phyloP scores from a whole-genome alignment of 2,888 invertebrate species.

The Sarcophaga variegata region DNA sequence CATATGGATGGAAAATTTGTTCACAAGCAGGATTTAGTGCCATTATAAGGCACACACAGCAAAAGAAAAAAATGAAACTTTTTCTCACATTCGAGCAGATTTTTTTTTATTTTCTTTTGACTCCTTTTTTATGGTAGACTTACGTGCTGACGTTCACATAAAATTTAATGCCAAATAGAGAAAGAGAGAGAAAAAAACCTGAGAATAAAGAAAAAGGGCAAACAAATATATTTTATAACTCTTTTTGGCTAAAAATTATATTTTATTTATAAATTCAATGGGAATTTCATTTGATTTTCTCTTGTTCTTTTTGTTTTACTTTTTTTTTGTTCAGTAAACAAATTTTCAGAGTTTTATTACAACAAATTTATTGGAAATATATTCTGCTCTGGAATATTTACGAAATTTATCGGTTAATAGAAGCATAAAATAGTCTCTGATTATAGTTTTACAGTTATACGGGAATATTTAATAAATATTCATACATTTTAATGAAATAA shows the following conservation, averaged over 20 bases:
- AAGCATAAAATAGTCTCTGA: too few relatives aligned
- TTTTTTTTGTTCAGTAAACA: too few relatives aligned
- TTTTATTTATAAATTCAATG: conserved; percentile 12
- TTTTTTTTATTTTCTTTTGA: conserved; percentile 17
- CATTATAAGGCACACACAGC: background rate
- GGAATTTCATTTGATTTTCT: background rate
- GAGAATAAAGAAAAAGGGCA: background rate
- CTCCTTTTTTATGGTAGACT: conserved; percentile 30
- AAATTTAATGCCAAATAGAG: conserved; percentile 56
- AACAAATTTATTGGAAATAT: too few relatives aligned
- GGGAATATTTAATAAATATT: too few relatives aligned
- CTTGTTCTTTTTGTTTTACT: too few relatives aligned
- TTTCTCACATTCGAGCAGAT: conserved; percentile 26
- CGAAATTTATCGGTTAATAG: too few relatives aligned
- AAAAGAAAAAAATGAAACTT: background rate
- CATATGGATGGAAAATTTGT: conserved; percentile 32
- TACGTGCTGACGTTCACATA: conserved; percentile 57
- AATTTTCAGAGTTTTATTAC: too few relatives aligned
- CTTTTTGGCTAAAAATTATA: conserved; percentile 2
- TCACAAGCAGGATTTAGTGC: conserved; percentile 23
- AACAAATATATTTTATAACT: conserved; percentile 35
- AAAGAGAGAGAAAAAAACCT: background rate
- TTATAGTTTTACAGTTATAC: too few relatives aligned
- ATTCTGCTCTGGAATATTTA: too few relatives aligned
- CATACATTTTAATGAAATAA: too few relatives aligned